phyloP scores from a whole-genome alignment of 2,113 vertebrate genomes.

The Corythaixoides concolor region DNA sequence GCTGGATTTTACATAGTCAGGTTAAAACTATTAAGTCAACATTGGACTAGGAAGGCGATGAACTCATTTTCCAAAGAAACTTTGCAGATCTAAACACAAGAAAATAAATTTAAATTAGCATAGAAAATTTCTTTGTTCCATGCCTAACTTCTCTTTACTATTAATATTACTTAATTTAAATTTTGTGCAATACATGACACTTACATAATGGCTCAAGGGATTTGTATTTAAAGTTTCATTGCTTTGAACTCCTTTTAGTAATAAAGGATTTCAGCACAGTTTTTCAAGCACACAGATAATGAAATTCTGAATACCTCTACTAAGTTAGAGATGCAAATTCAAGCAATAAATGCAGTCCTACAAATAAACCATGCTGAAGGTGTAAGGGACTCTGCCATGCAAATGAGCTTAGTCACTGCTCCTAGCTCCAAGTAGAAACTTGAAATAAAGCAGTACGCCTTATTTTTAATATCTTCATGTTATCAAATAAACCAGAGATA shows the following conservation, averaged over 20 bases:
- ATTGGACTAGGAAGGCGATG: not conserved
- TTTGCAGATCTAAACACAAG: not conserved
- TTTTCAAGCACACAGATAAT: constrained; percentile 14
- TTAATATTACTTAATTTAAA: not conserved
- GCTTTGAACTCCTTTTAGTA: constrained; percentile 40
- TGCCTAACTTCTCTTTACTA: not conserved
- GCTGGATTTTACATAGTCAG: not conserved
- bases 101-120: not conserved
- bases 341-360: not conserved
- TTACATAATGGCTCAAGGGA: constrained; percentile 11
- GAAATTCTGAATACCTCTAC: constrained; percentile 9
- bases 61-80: not conserved
- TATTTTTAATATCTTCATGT: not conserved
- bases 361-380: not conserved
- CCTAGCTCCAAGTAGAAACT: not conserved
- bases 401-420: not conserved
- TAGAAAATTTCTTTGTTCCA: not conserved
- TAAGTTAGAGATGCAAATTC: not conserved
- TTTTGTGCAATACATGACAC: not conserved
- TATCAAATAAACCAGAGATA: constrained; percentile 3
- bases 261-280: not conserved
- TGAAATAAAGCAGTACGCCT: not conserved
- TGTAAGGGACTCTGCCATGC: not conserved
- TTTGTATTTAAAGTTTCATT: constrained; percentile 45
- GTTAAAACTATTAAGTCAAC: constrained; percentile 6